Conservation (phyloP, 2,113 vertebrate genomes). For the Plotosus lineatus region DNA sequence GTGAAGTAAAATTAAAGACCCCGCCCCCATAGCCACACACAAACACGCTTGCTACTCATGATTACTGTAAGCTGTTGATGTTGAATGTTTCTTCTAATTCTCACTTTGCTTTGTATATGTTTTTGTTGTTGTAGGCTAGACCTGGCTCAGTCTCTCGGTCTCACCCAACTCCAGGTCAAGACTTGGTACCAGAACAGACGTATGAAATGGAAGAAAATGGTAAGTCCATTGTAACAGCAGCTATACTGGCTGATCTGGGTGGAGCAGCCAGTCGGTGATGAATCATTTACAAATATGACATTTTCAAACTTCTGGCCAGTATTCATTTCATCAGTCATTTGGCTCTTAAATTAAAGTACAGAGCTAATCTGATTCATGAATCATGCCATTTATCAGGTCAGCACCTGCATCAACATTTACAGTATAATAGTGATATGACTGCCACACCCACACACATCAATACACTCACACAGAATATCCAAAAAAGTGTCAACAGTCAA, state of each 20-base stretch:
- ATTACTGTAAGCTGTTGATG: neutral
- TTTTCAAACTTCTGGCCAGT: neutral
- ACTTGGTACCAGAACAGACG: constrained; percentile 99
- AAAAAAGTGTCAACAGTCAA: neutral
- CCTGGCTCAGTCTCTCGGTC: constrained; percentile 90
- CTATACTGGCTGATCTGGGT: neutral
- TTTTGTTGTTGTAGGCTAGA: constrained; percentile 79
- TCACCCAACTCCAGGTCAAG: constrained; percentile 98
- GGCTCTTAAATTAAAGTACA: neutral
- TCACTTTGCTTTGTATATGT: neutral
- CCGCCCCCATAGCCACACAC: too few species aligned
- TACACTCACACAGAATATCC: neutral
- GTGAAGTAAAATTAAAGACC: too few species aligned
- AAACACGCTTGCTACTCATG: neutral
- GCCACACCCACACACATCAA: neutral
- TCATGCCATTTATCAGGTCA: neutral
- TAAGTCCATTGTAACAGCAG: constrained; percentile 62
- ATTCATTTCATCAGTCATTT: neutral
- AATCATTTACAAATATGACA: neutral
- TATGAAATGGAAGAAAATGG: constrained; percentile 99
- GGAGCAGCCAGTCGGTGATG: neutral
- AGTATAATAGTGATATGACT: neutral
- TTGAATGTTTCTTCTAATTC: neutral
- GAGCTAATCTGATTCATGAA: neutral
- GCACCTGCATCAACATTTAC: neutral